Conservation (phyloP, 2,888 invertebrate genomes). For the Lycophotia porphyrea region DNA sequence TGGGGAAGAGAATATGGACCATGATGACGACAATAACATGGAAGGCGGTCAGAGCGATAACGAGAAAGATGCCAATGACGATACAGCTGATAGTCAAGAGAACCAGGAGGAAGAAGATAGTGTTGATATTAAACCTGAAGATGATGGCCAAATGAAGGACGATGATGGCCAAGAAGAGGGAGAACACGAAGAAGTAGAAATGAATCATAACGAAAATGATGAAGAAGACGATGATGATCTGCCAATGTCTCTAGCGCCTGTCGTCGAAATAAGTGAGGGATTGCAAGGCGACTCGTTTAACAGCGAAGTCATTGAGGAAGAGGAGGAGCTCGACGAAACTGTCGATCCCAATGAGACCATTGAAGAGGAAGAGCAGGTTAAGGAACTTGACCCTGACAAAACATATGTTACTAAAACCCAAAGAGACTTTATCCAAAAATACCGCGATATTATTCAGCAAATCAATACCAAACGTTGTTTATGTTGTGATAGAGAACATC, state of each 20-base stretch:
- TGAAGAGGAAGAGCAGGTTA: conserved; percentile 72
- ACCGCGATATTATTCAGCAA: conserved; percentile 86
- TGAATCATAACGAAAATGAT: conserved; percentile 75
- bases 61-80: conserved; percentile 73
- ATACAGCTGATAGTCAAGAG: conserved; percentile 73
- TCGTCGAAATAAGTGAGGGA: conserved; percentile 88
- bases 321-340: conserved; percentile 77
- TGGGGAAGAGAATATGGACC: conserved; percentile 65
- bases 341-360: conserved; percentile 76
- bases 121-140: conserved; percentile 70
- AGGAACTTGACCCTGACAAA: conserved; percentile 83
- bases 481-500: conserved; percentile 87
- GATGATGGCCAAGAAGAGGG: conserved; percentile 69
- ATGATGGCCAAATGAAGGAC: conserved; percentile 70
- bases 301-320: conserved; percentile 82
- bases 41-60: conserved; percentile 76
- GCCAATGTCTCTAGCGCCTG: conserved; percentile 80
- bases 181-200: conserved; percentile 75
- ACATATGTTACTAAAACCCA: conserved; percentile 85
- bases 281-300: conserved; percentile 80
- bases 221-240: conserved; percentile 85
- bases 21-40: conserved; percentile 70
- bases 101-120: conserved; percentile 73
- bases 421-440: conserved; percentile 85
- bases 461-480: conserved; percentile 88